Percentiles rank a stretch among this genome's conserved stretches.
Conservation (phyloP, 2,888 invertebrate genomes). For the Rapana venosa region DNA sequence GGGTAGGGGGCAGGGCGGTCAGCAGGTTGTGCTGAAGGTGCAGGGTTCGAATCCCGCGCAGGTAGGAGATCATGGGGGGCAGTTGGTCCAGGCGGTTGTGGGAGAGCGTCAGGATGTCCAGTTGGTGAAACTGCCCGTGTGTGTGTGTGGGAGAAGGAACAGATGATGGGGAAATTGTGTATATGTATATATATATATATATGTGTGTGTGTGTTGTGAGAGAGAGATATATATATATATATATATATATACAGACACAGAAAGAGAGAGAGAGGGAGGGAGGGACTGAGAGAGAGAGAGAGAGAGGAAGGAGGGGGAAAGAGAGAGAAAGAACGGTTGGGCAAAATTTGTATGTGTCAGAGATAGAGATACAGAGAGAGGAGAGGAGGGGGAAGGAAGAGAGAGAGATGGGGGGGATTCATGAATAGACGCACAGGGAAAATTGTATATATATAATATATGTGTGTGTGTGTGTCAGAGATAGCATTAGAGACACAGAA, state of each 20-base stretch:
- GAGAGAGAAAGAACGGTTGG: too few species aligned
- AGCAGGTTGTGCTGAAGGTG: conserved; percentile 68
- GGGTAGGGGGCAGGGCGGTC: conserved; percentile 68
- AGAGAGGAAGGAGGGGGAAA: too few species aligned
- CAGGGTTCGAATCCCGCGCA: conserved; percentile 67
- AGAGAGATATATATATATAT: background rate
- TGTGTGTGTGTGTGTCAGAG: too few species aligned
- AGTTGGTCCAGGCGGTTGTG: conserved; percentile 69
- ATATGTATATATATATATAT: background rate
- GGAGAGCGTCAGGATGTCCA: conserved; percentile 70
- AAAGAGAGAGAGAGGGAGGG: background rate
- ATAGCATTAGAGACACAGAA: too few species aligned
- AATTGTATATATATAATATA: too few species aligned
- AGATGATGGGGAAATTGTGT: background rate
- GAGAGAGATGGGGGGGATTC: too few species aligned
- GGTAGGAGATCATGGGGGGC: conserved; percentile 65
- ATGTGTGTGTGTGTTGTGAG: background rate
- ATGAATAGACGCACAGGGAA: too few species aligned
- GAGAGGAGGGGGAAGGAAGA: too few species aligned
- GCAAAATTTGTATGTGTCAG: too few species aligned
- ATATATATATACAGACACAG: too few species aligned
- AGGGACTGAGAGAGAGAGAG: background rate
- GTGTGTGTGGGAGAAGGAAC: background rate
- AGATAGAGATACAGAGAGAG: too few species aligned
- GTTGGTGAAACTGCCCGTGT: conserved; percentile 56